These are phyloP conservation scores for Melanotaenia parkinsoni DNA, from an alignment of 2,797 vertebrate species.

Conservation along the genomic window DNA sequence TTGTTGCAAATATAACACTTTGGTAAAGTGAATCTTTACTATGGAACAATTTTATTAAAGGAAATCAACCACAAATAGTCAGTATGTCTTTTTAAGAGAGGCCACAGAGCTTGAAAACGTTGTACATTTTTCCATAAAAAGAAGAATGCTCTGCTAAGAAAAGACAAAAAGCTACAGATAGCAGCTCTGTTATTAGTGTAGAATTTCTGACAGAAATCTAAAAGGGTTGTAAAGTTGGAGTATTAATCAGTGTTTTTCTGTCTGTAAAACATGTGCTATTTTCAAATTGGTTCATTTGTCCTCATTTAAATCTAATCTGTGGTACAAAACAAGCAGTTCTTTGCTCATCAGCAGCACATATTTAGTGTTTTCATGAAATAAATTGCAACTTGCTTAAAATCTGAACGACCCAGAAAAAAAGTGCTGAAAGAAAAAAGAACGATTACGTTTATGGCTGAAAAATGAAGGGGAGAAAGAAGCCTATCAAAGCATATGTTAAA, in stretches of 20 bases:
- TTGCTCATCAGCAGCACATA: background rate
- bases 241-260: background rate
- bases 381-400: background rate
- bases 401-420: background rate
- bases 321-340: background rate
- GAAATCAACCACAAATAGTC: background rate
- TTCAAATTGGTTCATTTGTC: background rate
- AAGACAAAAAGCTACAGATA: background rate
- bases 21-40: background rate
- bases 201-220: background rate
- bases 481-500: slow-evolving; percentile 51
- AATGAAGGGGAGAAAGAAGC: slow-evolving; percentile 33
- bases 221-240: background rate
- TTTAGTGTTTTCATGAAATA: slow-evolving; percentile 9
- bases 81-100: background rate
- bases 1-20: slow-evolving; percentile 6
- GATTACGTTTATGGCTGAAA: slow-evolving; percentile 17
- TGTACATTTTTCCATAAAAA: background rate
- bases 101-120: background rate
- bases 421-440: slow-evolving; percentile 10
- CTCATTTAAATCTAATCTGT: slow-evolving; percentile 2
- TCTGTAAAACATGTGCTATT: background rate
- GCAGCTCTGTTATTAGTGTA: background rate
- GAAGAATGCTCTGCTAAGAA: background rate
- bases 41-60: background rate